A percentile compares a stretch with the other conserved stretches of the same genome.
phyloP scores from a whole-genome alignment of 2,888 invertebrate genomes.

The Platycheirus rosarum region DNA sequence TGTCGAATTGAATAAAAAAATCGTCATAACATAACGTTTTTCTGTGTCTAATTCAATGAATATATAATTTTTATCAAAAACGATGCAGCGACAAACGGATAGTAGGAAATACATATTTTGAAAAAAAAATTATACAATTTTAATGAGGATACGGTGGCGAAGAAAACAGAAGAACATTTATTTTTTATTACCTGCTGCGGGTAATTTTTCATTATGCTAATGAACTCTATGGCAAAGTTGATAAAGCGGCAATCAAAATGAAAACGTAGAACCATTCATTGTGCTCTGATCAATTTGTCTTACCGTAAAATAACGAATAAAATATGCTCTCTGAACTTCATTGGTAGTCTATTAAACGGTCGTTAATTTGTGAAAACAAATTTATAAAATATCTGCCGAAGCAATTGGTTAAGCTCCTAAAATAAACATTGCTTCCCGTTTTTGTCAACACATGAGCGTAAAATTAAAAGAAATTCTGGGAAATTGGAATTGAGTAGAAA shows the following conservation, averaged over 20 bases:
- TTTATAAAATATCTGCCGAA: too few relatives aligned
- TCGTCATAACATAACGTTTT: slow-evolving; percentile 8
- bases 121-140: slow-evolving; percentile 19
- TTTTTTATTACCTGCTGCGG: slow-evolving; percentile 57
- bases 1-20: not conserved
- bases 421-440: too few relatives aligned
- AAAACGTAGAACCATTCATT: slow-evolving; percentile 18
- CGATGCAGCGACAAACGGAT: slow-evolving; percentile 10
- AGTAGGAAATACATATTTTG: slow-evolving; percentile 3
- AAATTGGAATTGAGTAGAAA: too few relatives aligned
- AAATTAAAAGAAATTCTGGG: too few relatives aligned
- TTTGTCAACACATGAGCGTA: too few relatives aligned
- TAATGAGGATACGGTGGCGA: slow-evolving; percentile 41
- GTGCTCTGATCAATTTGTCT: not conserved
- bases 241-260: slow-evolving; percentile 55
- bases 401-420: too few relatives aligned
- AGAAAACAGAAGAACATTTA: slow-evolving; percentile 58
- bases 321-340: slow-evolving; percentile 10
- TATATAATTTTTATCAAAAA: slow-evolving; percentile 43
- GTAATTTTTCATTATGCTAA: slow-evolving; percentile 70
- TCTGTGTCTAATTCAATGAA: slow-evolving; percentile 53
- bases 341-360: slow-evolving; percentile 56
- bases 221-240: slow-evolving; percentile 44
- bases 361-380: slow-evolving; percentile 31
- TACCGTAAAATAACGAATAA: not conserved